Evolutionary conservation across 2,797 vertebrate species (phyloP).

Genomic region (Gymnothorax javanicus): DNA sequence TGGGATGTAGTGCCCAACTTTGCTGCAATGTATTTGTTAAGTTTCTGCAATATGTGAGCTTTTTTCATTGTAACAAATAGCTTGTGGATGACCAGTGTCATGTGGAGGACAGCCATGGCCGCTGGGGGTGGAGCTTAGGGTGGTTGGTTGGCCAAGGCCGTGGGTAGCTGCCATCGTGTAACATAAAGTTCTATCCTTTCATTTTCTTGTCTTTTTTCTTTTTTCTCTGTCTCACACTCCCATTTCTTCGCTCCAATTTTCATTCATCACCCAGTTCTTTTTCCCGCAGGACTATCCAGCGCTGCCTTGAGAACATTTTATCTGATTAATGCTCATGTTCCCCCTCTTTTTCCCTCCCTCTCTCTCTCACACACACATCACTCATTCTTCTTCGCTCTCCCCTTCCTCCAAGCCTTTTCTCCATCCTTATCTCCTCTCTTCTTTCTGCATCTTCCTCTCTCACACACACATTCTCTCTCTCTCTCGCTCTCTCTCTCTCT

Average conservation of each 20-base stretch:
- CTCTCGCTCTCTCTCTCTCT: background rate
- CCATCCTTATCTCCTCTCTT: no score
- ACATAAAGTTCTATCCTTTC: background rate
- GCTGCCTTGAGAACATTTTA: slow-evolving; percentile 1
- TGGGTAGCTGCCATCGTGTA: background rate
- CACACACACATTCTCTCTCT: background rate
- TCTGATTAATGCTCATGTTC: background rate
- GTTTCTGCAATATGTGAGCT: no score
- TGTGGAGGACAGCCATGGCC: no score
- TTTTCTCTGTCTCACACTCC: background rate
- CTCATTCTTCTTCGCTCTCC: no score
- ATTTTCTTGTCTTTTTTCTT: background rate
- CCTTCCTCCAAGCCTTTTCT: background rate
- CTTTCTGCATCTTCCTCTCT: background rate
- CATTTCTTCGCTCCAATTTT: background rate
- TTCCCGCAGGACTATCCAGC: background rate
- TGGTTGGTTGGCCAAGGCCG: background rate
- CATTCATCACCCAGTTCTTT: background rate
- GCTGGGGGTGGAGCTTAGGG: no score
- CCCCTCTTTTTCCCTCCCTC: background rate
- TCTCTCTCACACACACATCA: background rate
- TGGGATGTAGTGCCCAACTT: no score
- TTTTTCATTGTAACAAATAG: no score
- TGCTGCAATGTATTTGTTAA: no score
- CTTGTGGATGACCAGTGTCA: no score